Evolutionary conservation across 37 sponge, comb jelly and placozoan genomes (phyloP).

Genomic region (Beroe forskalii): DNA sequence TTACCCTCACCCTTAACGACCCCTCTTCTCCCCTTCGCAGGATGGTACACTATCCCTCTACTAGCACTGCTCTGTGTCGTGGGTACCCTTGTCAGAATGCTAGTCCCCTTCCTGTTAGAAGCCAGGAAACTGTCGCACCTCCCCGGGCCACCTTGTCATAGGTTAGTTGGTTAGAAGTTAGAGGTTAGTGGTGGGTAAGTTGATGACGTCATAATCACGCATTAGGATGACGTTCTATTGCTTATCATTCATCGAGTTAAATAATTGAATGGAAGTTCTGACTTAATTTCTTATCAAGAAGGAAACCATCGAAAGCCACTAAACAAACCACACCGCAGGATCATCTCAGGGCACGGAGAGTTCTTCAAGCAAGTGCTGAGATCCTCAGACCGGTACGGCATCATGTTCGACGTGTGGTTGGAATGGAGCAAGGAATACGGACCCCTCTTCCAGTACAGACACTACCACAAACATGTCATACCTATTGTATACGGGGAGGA

Average conservation of each 20-base stretch:
- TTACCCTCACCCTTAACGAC: too few species aligned
- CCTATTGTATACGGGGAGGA: constrained; percentile 41
- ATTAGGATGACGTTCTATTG: too few species aligned
- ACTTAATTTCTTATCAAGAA: too few species aligned
- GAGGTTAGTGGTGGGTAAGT: too few species aligned
- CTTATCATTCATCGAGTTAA: too few species aligned
- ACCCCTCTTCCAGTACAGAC: constrained; percentile 32
- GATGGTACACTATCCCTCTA: too few species aligned
- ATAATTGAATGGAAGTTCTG: too few species aligned
- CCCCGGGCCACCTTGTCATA: constrained; percentile 7
- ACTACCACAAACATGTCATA: constrained; percentile 23
- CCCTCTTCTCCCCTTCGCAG: too few species aligned
- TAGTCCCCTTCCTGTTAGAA: background rate
- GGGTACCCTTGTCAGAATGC: constrained; percentile 5
- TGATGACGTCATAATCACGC: too few species aligned
- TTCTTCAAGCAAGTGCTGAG: background rate
- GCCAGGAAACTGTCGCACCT: constrained; percentile 27
- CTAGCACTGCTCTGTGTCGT: background rate
- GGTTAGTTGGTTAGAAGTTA: too few species aligned
- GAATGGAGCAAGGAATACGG: constrained; percentile 52
- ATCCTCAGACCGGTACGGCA: background rate
- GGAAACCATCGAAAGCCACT: too few species aligned
- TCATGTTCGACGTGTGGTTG: constrained; percentile 45
- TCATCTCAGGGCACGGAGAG: constrained; percentile 19
- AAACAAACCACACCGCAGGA: background rate